These are phyloP conservation scores for Phaenicophaeus curvirostris DNA, from an alignment of 2,797 vertebrate species.

Conservation along the genomic window DNA sequence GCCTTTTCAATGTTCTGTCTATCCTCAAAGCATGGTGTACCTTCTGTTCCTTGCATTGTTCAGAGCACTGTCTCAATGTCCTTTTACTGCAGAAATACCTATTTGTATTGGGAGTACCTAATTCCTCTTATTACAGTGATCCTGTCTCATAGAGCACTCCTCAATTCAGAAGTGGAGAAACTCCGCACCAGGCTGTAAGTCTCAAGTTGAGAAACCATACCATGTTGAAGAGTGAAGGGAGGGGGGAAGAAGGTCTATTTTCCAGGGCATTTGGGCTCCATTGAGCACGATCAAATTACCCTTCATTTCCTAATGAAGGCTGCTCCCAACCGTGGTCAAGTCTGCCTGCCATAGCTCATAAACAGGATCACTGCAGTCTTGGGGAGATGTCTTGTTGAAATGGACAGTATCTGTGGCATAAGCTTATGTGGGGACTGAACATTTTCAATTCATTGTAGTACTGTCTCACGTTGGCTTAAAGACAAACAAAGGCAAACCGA, in stretches of 20 bases:
- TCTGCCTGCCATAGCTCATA: background rate
- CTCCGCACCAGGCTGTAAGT: background rate
- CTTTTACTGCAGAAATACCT: conserved; percentile 71
- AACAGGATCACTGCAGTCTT: conserved; percentile 73
- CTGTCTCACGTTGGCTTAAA: background rate
- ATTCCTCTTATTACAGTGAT: conserved; percentile 79
- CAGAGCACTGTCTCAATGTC: conserved; percentile 75
- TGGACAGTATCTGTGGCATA: conserved; percentile 69
- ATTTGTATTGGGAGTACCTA: conserved; percentile 70
- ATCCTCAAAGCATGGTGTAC: conserved; percentile 82
- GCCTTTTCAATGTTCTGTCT: conserved; percentile 73
- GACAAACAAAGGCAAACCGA: background rate
- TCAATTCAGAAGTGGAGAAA: background rate
- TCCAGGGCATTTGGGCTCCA: background rate
- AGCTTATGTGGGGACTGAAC: conserved; percentile 32
- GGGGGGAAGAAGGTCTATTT: background rate
- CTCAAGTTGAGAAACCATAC: background rate
- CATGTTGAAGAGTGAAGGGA: background rate
- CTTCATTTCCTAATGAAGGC: conserved; percentile 34
- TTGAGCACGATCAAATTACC: background rate
- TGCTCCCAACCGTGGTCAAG: background rate
- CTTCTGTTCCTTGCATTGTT: conserved; percentile 78
- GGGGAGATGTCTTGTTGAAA: conserved; percentile 47
- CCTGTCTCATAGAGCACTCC: conserved; percentile 58
- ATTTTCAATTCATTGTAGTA: background rate